These are phyloP conservation scores for Trisateles emortualis DNA, from an alignment of 2,888 invertebrate genomes.

Conservation along the genomic window DNA sequence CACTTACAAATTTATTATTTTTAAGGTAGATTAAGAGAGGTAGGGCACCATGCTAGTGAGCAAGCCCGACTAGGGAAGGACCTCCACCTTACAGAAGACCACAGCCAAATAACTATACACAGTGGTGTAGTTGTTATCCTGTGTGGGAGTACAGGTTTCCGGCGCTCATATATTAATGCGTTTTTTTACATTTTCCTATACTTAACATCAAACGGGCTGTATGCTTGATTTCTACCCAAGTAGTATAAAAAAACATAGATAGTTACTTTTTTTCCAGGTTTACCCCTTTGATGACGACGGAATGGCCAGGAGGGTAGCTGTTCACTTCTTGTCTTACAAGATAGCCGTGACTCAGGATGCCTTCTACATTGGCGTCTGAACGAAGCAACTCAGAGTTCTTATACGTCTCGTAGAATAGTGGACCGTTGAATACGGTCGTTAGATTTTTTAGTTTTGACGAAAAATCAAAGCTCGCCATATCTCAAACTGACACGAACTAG, in stretches of 20 bases:
- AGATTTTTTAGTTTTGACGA: neutral
- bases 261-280: slow-evolving; percentile 35
- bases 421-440: slow-evolving; percentile 6
- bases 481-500: neutral
- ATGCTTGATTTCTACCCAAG: no score
- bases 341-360: slow-evolving; percentile 54
- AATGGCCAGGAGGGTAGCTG: slow-evolving; percentile 47
- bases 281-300: slow-evolving; percentile 42
- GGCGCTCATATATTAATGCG: no score
- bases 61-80: no score
- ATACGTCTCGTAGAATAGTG: slow-evolving; percentile 50
- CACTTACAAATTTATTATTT: neutral
- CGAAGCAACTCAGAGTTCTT: slow-evolving; percentile 58
- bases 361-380: slow-evolving; percentile 52
- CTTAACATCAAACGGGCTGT: no score
- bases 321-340: slow-evolving; percentile 56
- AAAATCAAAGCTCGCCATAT: slow-evolving; percentile 12
- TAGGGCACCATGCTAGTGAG: no score
- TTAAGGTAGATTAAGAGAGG: no score
- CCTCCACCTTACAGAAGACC: no score
- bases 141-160: no score
- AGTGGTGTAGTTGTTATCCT: no score
- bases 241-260: no score
- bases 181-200: no score
- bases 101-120: no score